A percentile compares a stretch with the other conserved stretches of the same genome.
Evolutionary conservation across 2,888 invertebrate genomes (phyloP).

Genomic region (Blastobasis adustella): DNA sequence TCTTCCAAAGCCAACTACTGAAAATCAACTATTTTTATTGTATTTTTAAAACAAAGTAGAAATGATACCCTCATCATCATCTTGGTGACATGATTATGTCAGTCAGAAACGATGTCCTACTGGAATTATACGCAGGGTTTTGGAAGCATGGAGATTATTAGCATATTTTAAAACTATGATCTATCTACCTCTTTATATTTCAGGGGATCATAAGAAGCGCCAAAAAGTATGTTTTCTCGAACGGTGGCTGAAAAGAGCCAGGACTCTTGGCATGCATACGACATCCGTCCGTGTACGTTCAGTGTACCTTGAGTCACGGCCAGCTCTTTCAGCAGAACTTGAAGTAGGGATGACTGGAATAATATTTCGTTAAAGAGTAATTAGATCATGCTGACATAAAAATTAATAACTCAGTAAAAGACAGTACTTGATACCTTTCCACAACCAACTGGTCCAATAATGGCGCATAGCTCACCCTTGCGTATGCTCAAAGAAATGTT

Average conservation of each 20-base stretch:
- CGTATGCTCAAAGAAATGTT: slow-evolving; percentile 73
- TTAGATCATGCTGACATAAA: too few species aligned
- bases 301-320: slow-evolving; percentile 74
- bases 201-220: slow-evolving; percentile 73
- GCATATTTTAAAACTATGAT: too few species aligned
- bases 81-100: too few species aligned
- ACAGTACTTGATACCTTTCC: slow-evolving; percentile 75
- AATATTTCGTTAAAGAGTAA: neutral
- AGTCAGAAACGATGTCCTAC: too few species aligned
- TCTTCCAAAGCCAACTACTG: too few species aligned
- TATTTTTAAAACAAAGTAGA: too few species aligned
- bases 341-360: slow-evolving; percentile 75
- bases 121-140: too few species aligned
- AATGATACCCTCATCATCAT: too few species aligned
- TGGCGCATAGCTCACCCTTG: slow-evolving; percentile 79
- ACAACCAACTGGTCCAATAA: slow-evolving; percentile 92
- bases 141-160: too few species aligned
- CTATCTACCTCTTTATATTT: slow-evolving; percentile 76
- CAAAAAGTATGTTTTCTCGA: slow-evolving; percentile 89
- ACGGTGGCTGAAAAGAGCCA: slow-evolving; percentile 88
- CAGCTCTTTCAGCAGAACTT: slow-evolving; percentile 82
- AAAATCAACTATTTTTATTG: too few species aligned
- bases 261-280: slow-evolving; percentile 89
- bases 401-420: neutral
- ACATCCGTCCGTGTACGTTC: slow-evolving; percentile 75